A percentile compares a stretch with the other conserved stretches of the same genome.
phyloP scores from a whole-genome alignment of 2,888 invertebrate species.

The Ligdia adustata region DNA sequence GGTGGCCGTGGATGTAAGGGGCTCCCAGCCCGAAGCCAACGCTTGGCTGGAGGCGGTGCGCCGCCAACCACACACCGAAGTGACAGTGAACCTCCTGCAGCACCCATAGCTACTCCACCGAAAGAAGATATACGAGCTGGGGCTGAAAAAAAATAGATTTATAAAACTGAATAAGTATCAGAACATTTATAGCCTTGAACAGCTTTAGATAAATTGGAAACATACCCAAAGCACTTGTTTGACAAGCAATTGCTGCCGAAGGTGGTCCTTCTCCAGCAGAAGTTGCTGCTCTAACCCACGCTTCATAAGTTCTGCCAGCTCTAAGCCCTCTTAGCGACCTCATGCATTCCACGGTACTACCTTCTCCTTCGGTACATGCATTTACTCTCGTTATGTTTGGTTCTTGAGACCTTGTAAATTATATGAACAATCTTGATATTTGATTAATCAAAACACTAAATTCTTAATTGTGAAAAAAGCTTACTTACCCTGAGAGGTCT shows the following conservation, averaged over 20 bases:
- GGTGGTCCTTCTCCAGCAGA: slow-evolving; percentile 87
- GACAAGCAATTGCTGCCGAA: slow-evolving; percentile 71
- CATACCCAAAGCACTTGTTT: slow-evolving; percentile 74
- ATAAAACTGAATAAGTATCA: not conserved
- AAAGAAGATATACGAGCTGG: slow-evolving; percentile 95
- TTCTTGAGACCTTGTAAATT: slow-evolving; percentile 68
- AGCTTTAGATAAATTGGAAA: not conserved
- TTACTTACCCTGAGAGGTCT: slow-evolving; percentile 86
- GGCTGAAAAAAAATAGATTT: slow-evolving; percentile 73
- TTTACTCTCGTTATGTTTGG: slow-evolving; percentile 70
- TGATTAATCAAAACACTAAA: not conserved
- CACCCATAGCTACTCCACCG: slow-evolving; percentile 87
- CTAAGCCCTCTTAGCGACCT: slow-evolving; percentile 87
- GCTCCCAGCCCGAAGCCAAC: slow-evolving; percentile 88
- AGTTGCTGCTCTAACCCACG: slow-evolving; percentile 94
- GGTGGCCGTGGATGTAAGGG: slow-evolving; percentile 87
- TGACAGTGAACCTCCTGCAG: slow-evolving; percentile 87
- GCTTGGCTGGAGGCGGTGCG: slow-evolving; percentile 89
- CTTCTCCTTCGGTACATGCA: slow-evolving; percentile 67
- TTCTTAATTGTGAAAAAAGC: not conserved
- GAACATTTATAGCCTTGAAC: not conserved
- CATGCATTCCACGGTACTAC: slow-evolving; percentile 70
- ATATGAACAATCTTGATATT: not conserved
- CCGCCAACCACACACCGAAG: slow-evolving; percentile 90
- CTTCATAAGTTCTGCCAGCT: slow-evolving; percentile 90